Base-by-base conservation (phyloP, 2,113 vertebrate species). In the Odocoileus hemionus region DNA sequence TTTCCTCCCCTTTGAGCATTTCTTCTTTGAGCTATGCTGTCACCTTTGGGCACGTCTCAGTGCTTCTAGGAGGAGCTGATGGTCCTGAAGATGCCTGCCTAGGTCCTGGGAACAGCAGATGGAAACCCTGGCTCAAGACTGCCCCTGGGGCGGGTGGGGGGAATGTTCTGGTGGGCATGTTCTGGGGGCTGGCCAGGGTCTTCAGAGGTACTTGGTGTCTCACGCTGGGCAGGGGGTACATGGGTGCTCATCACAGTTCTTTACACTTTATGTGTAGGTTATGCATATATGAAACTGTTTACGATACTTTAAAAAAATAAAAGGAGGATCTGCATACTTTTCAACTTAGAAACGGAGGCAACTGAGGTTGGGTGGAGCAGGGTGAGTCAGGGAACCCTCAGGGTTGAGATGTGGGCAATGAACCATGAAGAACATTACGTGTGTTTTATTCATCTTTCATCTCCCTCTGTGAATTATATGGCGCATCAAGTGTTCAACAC, bases 151-250 rank as follows among this genome's bases (percentile, higher is more conserved):
- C 0, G 6, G 55, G 36, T 23, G 4, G 11, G 15, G 16, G 52
- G 33, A 6, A 33, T n/a, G n/a, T n/a, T n/a, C n/a, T n/a, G n/a
- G n/a, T n/a, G 25, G 7, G 33, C 16, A 11, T 2, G 9, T 4
- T 4, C 45, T 10, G 47, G 74, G 13, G 93, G 58, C 17, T 76
- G 21, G 4, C 8, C 2, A 1, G 45, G 15, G 12, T 85, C 79
- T 50, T 39, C 19, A 39, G 13, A 57, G 33, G 80, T n/a, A 8
- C 21, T 7, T 11, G 54, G 79, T 13, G 54, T 52, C 39, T 90
- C 39, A 21, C 0, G 0, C 67, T 43, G 19, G 64, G 80, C 8
- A 14, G 33, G 2, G 7, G 55, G 21, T 17, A 30, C 8, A 2
- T 2, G 3, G 6, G 10, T 67, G 39, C 14, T 26, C 39, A 39